Evolutionary conservation across 2,888 invertebrate genomes (phyloP).

Genomic region (Sminthurides aquaticus): DNA sequence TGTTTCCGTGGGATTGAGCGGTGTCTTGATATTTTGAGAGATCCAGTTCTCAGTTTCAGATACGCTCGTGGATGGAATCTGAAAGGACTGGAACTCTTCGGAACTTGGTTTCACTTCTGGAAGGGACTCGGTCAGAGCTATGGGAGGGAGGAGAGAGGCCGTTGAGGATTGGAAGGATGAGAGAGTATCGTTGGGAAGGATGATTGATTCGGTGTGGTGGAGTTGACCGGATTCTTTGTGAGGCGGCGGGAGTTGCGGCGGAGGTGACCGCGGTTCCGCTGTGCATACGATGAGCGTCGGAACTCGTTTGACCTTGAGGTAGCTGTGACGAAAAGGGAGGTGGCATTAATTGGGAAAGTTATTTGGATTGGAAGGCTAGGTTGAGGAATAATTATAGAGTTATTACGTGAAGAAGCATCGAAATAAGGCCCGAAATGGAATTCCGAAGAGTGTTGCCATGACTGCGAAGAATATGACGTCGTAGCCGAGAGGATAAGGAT

Average conservation of each 20-base stretch:
- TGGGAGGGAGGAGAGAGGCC: not conserved
- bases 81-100: not conserved
- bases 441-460: not conserved
- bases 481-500: not conserved
- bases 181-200: no score
- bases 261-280: not conserved
- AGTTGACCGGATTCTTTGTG: no score
- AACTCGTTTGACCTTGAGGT: not conserved
- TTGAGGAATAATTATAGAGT: conserved; percentile 4
- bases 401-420: not conserved
- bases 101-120: not conserved
- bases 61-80: conserved; percentile 17
- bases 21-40: not conserved
- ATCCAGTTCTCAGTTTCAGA: conserved; percentile 17
- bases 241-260: no score
- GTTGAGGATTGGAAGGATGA: no score
- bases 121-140: not conserved
- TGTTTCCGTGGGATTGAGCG: no score
- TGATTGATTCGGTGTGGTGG: no score
- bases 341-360: no score
- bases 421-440: not conserved
- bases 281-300: conserved; percentile 10
- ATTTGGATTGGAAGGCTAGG: no score
- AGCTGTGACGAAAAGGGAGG: no score
- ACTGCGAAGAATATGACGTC: conserved; percentile 3